Conservation (phyloP, 1,140 invertebrate genomes). For the Cyclina sinensis region DNA sequence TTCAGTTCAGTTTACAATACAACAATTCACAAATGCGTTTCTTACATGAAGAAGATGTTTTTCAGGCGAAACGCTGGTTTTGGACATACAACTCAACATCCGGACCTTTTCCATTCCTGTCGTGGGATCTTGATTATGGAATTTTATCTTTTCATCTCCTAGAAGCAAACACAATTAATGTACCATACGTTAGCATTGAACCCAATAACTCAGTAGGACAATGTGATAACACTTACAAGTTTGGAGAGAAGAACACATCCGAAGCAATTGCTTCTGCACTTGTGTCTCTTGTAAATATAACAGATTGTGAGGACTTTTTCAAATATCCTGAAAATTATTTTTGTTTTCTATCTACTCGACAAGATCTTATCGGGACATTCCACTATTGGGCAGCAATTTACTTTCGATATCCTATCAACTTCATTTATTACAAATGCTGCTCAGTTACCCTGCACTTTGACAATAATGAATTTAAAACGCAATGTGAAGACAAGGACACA, state of each 20-base stretch:
- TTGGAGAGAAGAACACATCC: not conserved
- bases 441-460: not conserved
- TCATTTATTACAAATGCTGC: slow-evolving; percentile 34
- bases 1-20: not conserved
- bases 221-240: not conserved
- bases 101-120: slow-evolving; percentile 27
- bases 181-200: not conserved
- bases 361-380: not conserved
- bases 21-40: not conserved
- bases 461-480: not conserved
- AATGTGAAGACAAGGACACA: not conserved
- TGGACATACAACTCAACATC: slow-evolving; percentile 21
- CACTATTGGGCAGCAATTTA: slow-evolving; percentile 41
- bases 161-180: slow-evolving; percentile 26
- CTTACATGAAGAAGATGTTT: not conserved
- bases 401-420: slow-evolving; percentile 2
- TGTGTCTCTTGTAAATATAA: not conserved
- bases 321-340: slow-evolving; percentile 32
- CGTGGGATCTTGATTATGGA: slow-evolving; percentile 42
- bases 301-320: not conserved
- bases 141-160: slow-evolving; percentile 40
- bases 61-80: not conserved
- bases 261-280: not conserved
- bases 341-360: slow-evolving; percentile 25
- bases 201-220: not conserved